Evolutionary conservation across 1,140 invertebrate species (phyloP), one percentile per base, ranked within the genome.

Genomic region (Brachionus koreanus): DNA sequence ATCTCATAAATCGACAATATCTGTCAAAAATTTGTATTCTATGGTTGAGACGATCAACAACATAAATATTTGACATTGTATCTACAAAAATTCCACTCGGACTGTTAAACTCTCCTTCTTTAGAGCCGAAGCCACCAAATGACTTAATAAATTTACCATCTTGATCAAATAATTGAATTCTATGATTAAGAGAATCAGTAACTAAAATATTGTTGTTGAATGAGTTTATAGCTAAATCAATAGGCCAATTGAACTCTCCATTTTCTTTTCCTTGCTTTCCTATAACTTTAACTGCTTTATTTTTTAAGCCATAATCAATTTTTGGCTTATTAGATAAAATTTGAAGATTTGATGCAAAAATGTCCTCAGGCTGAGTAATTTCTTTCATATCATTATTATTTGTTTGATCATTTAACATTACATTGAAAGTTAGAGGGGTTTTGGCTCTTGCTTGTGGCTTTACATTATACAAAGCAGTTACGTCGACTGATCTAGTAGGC

Each of bases 11-110:
- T 86, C 87, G 46, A 79, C 84, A 79, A 61, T 79, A 61, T 12
- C 76, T 33, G 16, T 79, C 76, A 43, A 79, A 79, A 25, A 79
- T 57, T 43, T 79, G 76, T 33, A 79, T 61, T 19, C 87, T 83
- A 82, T 87, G 85, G 65, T 88, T 88, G 63, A 85, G 85, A 83
- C 85, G 86, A 83, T 99, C 97, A 3, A 95, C 96, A 6, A 99
- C 96, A 84, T 97, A 92, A 85, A 99, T 96, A 90, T 95, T 98
- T 5, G 96, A 96, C 88, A 97, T 94, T 86, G 97, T 94, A 88
- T 99, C 97, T 12, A 98, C 95, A 16, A 95, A 95, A 84, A 98
- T 95, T 89, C 98, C 98, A 87, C 97, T 95, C 9, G 97, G 97
- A 89, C 97, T 95, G 86, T 98, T 95, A 83, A 98, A 90, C 87